A percentile compares a stretch with the other conserved stretches of the same genome.
These are phyloP conservation scores for Omphaloscelis lunosa DNA, from an alignment of 2,888 invertebrate species.

Conservation along the genomic window DNA sequence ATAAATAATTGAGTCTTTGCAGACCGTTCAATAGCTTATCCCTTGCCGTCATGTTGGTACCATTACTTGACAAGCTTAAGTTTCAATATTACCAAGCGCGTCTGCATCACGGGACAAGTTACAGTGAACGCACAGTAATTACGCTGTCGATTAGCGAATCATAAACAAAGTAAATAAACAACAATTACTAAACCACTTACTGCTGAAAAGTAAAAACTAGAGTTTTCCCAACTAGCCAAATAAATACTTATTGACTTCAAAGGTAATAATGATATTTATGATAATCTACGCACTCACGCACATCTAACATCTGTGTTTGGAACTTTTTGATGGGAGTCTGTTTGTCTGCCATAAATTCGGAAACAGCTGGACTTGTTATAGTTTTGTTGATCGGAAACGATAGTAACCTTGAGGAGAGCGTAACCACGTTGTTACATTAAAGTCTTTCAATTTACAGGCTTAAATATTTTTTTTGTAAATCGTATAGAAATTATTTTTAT, in stretches of 20 bases:
- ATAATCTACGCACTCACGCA: constrained; percentile 32
- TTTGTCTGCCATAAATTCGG: constrained; percentile 32
- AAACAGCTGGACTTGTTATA: constrained; percentile 43
- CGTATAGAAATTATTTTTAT: neutral
- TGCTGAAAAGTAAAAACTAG: neutral
- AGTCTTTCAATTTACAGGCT: neutral
- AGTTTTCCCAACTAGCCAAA: constrained; percentile 23
- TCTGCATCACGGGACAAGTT: no score
- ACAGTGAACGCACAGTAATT: no score
- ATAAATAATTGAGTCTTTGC: neutral
- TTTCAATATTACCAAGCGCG: no score
- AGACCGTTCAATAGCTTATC: no score
- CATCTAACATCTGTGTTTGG: constrained; percentile 42
- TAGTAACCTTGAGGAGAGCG: constrained; percentile 36
- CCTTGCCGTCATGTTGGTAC: no score
- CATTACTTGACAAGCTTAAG: no score
- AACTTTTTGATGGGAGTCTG: constrained; percentile 34
- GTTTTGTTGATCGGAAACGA: constrained; percentile 22
- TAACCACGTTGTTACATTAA: neutral
- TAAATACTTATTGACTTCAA: constrained; percentile 43
- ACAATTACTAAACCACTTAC: neutral
- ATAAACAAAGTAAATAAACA: constrained; percentile 2
- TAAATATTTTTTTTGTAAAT: neutral
- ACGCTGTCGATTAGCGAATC: no score
- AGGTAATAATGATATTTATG: constrained; percentile 30